Evolutionary conservation across 2,888 invertebrate genomes (phyloP).

Genomic region (Cantharis lateralis): DNA sequence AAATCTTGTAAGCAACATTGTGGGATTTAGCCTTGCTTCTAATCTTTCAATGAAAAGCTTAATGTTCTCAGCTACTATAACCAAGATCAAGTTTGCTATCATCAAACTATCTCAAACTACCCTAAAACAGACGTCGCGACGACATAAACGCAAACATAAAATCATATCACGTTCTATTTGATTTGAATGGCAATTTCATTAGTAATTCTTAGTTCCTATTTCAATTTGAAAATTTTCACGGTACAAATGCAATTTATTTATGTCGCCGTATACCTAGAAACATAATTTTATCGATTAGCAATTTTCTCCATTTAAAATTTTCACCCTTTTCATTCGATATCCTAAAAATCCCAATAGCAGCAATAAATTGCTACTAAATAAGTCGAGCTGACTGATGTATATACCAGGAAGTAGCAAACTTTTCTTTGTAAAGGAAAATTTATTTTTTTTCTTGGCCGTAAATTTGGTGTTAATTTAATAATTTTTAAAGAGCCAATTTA

Average conservation of each 20-base stretch:
- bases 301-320: not conserved
- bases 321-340: not conserved
- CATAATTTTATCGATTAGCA: conserved; percentile 1
- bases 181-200: conserved; percentile 22
- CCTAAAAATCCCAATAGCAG: not conserved
- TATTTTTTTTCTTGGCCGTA: not conserved
- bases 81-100: conserved; percentile 2
- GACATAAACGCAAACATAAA: conserved; percentile 18
- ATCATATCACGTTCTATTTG: conserved; percentile 22
- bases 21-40: not conserved
- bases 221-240: conserved; percentile 18
- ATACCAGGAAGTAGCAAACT: not conserved
- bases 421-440: not conserved
- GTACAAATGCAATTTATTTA: conserved; percentile 7
- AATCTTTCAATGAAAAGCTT: not conserved
- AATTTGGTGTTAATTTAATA: not conserved
- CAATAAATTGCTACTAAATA: conserved; percentile 4
- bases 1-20: not conserved
- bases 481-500: not conserved
- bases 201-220: conserved; percentile 19
- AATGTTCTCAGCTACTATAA: not conserved
- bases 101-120: conserved; percentile 4
- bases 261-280: not conserved
- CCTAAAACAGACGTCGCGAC: conserved; percentile 15
- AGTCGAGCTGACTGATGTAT: conserved; percentile 1